Conservation (phyloP, 2,113 vertebrate species). For the Siniperca knerii region DNA sequence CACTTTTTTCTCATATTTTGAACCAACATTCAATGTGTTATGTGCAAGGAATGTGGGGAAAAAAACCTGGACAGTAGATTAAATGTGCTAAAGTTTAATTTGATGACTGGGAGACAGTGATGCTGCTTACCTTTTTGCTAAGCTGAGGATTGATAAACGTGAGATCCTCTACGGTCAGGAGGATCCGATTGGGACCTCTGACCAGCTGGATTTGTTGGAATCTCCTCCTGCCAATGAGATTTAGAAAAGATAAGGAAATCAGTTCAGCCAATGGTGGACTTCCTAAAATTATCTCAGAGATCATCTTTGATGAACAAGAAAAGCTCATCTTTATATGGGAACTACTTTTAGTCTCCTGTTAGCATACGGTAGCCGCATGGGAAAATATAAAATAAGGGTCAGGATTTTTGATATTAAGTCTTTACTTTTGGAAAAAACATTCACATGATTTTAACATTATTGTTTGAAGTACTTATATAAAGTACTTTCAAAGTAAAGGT, state of each 20-base stretch:
- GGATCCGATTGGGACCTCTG: constrained; percentile 90
- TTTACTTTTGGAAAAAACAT: neutral
- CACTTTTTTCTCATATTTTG: neutral
- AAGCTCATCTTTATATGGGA: neutral
- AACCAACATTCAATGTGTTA: neutral
- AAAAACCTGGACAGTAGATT: neutral
- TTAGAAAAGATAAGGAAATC: constrained; percentile 18
- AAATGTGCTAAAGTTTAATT: neutral
- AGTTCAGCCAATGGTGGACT: neutral
- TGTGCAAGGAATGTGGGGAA: too few species aligned
- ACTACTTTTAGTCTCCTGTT: neutral
- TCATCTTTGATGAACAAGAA: neutral
- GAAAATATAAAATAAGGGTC: neutral
- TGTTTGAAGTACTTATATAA: neutral
- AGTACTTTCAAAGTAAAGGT: neutral
- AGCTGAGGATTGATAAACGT: constrained; percentile 91
- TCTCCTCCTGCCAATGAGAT: constrained; percentile 79
- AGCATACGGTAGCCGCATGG: neutral
- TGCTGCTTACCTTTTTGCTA: constrained; percentile 86
- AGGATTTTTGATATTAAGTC: neutral
- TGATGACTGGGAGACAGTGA: neutral
- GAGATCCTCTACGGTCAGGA: constrained; percentile 90
- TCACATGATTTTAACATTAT: neutral
- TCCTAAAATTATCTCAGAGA: neutral
- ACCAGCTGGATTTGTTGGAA: constrained; percentile 90